Evolutionary conservation across 2,888 invertebrate species (phyloP), one percentile per base, ranked within the genome.

Genomic region (Drosophila rubida): DNA sequence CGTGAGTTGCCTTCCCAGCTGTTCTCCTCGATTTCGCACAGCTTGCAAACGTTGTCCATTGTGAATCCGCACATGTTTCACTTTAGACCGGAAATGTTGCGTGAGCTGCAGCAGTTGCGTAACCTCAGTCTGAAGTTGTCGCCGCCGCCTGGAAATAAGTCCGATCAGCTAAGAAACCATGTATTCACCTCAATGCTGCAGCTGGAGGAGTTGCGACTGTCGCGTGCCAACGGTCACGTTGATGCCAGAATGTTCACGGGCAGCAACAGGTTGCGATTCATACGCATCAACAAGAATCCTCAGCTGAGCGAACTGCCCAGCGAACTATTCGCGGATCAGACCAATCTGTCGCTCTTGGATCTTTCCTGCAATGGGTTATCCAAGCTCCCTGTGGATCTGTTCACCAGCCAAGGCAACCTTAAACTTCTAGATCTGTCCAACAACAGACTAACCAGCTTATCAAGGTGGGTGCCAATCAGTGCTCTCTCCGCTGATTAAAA

Each of bases 381-480:
- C 2, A 54, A 55, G 32, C 45, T 78, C 32, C 78, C 80, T 5
- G 11, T 42, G 5, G 58, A 78, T 23, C 44, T 81, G 1, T 84
- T 84, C 14, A 39, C 27, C 92, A 93, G 63, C 90, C 93, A 25
- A 93, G 92, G 90, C 4, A 93, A 93, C 65, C 91, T 96, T 54
- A 92, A 92, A 77, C 91, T 89, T 37, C 91, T 96, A 22, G 93
- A 94, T 89, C 91, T 97, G 53, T 93, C 94, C 57, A 91, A 93
- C 70, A 97, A 97, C 90, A 92, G 91, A 13, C 90, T 95, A 23
- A 90, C 90, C 7, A 92, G 91, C 58, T 93, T 95, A 76, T 92
- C 93, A 58, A 92, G 93, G 94, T 94, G 91, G 91, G 93, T 71
- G 30, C 5, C 22, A 23, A n/a, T 42, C 14, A 22, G 4, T 27